Evolutionary conservation across 1,140 invertebrate genomes (phyloP).

Genomic region (Drosophila serrata): DNA sequence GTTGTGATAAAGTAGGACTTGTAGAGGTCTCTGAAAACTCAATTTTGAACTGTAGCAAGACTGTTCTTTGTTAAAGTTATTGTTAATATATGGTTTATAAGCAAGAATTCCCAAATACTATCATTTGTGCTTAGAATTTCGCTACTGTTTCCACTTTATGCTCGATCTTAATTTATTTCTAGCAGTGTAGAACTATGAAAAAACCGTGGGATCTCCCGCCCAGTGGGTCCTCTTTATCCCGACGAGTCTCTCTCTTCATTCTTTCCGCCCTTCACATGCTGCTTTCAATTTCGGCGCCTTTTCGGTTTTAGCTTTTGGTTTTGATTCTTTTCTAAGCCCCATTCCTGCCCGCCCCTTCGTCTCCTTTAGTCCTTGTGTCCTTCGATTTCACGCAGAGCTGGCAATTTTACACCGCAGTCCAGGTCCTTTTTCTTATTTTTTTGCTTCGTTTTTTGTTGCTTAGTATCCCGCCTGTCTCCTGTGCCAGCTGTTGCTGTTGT

Average conservation of each 20-base stretch:
- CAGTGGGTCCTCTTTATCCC: conserved; percentile 17
- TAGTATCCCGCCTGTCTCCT: background rate
- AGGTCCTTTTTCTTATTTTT: conserved; percentile 25
- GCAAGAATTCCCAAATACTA: no score
- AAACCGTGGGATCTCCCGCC: conserved; percentile 28
- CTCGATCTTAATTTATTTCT: background rate
- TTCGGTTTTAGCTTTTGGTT: conserved; percentile 77
- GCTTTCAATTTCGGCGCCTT: conserved; percentile 78
- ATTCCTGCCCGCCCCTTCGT: conserved; percentile 5
- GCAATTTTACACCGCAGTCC: conserved; percentile 70
- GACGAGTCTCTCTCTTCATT: background rate
- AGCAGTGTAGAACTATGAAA: conserved; percentile 6
- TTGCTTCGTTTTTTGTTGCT: background rate
- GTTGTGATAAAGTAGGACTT: background rate
- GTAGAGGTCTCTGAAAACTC: background rate
- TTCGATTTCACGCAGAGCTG: conserved; percentile 82
- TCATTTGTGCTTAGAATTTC: background rate
- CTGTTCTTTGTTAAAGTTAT: background rate
- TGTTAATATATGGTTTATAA: background rate
- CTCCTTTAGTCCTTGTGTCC: conserved; percentile 29
- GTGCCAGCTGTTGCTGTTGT: conserved; percentile 50
- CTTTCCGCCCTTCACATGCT: conserved; percentile 51
- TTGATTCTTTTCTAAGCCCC: conserved; percentile 74
- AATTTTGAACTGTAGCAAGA: background rate
- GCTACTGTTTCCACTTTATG: background rate